Evolutionary conservation across 2,888 invertebrate genomes (phyloP).

Genomic region (Anthrax anthrax): DNA sequence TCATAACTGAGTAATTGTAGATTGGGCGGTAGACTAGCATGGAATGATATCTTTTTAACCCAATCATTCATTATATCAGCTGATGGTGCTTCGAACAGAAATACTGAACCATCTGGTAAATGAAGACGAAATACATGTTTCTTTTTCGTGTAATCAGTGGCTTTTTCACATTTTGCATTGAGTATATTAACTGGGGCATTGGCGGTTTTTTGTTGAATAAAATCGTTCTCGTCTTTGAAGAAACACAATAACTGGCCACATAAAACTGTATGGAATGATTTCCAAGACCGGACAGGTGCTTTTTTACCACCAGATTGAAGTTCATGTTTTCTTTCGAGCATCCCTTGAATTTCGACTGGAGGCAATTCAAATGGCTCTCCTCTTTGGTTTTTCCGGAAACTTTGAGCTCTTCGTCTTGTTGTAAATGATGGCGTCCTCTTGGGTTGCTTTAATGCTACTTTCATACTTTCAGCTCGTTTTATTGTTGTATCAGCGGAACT

Average conservation of each 20-base stretch:
- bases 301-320: slow-evolving; percentile 85
- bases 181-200: slow-evolving; percentile 70
- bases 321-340: slow-evolving; percentile 88
- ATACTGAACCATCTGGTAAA: slow-evolving; percentile 85
- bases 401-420: slow-evolving; percentile 75
- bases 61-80: slow-evolving; percentile 71
- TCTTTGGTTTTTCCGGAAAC: slow-evolving; percentile 61
- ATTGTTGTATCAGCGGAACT: slow-evolving; percentile 42
- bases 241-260: slow-evolving; percentile 96
- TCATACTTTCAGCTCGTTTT: slow-evolving; percentile 84
- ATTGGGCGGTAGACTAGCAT: slow-evolving; percentile 79
- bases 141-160: slow-evolving; percentile 89
- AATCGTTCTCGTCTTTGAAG: slow-evolving; percentile 91
- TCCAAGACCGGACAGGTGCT: slow-evolving; percentile 92
- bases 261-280: slow-evolving; percentile 82
- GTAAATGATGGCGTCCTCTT: slow-evolving; percentile 92
- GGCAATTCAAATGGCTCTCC: slow-evolving; percentile 51
- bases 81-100: slow-evolving; percentile 66
- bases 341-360: slow-evolving; percentile 82
- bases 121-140: slow-evolving; percentile 83
- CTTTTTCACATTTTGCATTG: slow-evolving; percentile 68
- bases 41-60: slow-evolving; percentile 86
- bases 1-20: slow-evolving; percentile 77
- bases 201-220: slow-evolving; percentile 73
- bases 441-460: slow-evolving; percentile 62